Base-by-base conservation (phyloP, 1,140 invertebrate species). In the Eumaeus atala region DNA sequence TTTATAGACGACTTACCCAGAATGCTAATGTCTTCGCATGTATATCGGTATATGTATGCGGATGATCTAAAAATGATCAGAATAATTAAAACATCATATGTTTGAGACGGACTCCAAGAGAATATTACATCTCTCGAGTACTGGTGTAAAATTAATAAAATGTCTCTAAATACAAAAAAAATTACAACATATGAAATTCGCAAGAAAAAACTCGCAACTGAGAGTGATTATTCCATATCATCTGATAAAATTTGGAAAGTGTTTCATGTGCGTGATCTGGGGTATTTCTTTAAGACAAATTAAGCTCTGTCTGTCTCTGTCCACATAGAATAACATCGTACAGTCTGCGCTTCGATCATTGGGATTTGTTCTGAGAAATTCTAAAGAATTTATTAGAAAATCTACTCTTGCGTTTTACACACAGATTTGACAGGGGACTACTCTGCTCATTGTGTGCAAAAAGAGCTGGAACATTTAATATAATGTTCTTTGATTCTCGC, bases 311-410 rank as follows among this genome's bases (percentile, higher is more conserved):
- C n/a, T n/a, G n/a, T 38, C 10, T 38, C 37, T 5, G 9, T 38
- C 9, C 56, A 58, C 18, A 48, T 58, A 14, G 51, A n/a, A 58
- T 10, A 48, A 54, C 10, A 54, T 58, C 3, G 36, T 54, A 18
- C 9, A n/a, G 0, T 21, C 52, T 18, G 57, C 57, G 34, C 52
- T 48, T 36, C 49, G 54, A 42, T 40, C 34, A 6, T 37, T 38
- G 16, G 37, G 37, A 5, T 38, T 38, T 11, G 12, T 38, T 11
- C 10, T 59, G 21, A 54, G 58, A 37, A 51, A 38, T 33, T 44
- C 52, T n/a, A 59, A 49, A 51, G 14, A 50, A 8, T 59, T 55
- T 17, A 54, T 21, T n/a, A 37, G 14, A 34, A 14, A 52, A 8
- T 44, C 58, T 42, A 60, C 49, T 11, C 35, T 49, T 10, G 11